These are phyloP conservation scores for Gonioctena quinquepunctata DNA, from an alignment of 1,140 invertebrate species.

Conservation along the genomic window DNA sequence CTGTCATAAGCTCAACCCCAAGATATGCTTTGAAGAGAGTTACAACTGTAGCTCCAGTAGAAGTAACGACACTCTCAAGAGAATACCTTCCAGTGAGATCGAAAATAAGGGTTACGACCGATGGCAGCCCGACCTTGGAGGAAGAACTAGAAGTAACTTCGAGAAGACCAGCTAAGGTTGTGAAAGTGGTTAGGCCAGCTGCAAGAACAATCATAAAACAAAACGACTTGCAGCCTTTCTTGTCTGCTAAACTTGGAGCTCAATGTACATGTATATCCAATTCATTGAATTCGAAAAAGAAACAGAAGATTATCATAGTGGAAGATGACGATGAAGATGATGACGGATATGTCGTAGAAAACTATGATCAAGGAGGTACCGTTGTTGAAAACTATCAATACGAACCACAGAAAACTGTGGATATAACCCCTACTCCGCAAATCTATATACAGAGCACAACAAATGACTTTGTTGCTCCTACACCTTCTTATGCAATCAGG, in stretches of 20 bases:
- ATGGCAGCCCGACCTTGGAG: neutral
- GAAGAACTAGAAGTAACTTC: neutral
- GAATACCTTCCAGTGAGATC: conserved; percentile 37
- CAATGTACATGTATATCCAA: conserved; percentile 74
- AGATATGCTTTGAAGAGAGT: neutral
- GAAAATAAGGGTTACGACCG: conserved; percentile 27
- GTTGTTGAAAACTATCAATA: conserved; percentile 37
- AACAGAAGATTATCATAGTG: conserved; percentile 43
- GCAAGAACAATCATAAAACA: conserved; percentile 43
- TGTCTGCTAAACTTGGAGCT: conserved; percentile 71
- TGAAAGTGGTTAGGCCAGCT: conserved; percentile 33
- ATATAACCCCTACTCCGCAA: conserved; percentile 33
- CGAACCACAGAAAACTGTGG: conserved; percentile 36
- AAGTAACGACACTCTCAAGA: conserved; percentile 33
- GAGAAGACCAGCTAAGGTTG: conserved; percentile 23
- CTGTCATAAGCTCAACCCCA: neutral
- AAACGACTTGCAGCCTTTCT: conserved; percentile 59
- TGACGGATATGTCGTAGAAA: conserved; percentile 48
- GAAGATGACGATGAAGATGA: conserved; percentile 37
- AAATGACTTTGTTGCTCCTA: conserved; percentile 16
- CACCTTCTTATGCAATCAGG: conserved; percentile 15
- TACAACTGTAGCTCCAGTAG: conserved; percentile 32
- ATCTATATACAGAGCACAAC: conserved; percentile 29
- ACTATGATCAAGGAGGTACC: conserved; percentile 38
- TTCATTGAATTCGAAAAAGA: conserved; percentile 60